Evolutionary conservation across 30 jellyfish, hydroid and myxozoan species (phyloP).

Genomic region (Aurelia sp.): DNA sequence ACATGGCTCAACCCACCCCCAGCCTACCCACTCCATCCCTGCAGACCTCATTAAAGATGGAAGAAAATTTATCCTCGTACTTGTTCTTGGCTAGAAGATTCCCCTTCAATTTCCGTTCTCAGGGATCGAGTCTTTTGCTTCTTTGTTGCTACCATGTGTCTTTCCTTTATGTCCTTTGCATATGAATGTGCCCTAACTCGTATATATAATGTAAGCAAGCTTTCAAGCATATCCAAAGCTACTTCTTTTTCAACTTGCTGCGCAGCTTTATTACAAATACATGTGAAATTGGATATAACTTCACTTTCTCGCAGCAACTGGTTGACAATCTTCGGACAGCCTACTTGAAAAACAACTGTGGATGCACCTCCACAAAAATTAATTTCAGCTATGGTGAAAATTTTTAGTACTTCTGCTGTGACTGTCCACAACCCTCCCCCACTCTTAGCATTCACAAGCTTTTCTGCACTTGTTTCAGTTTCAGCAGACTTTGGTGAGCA

Average conservation of each 20-base stretch:
- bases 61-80: neutral
- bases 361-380: slow-evolving; percentile 6
- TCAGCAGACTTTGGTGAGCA: slow-evolving; percentile 3
- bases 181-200: slow-evolving; percentile 26
- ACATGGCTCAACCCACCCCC: too few relatives aligned
- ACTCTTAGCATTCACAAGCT: slow-evolving; percentile 60
- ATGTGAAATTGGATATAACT: slow-evolving; percentile 24
- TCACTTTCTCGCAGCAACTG: slow-evolving; percentile 43
- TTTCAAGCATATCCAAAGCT: slow-evolving; percentile 52
- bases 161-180: slow-evolving; percentile 23
- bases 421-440: slow-evolving; percentile 75
- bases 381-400: slow-evolving; percentile 43
- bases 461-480: slow-evolving; percentile 31
- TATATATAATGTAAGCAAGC: slow-evolving; percentile 37
- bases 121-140: slow-evolving; percentile 39
- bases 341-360: slow-evolving; percentile 26
- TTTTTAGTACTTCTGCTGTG: slow-evolving; percentile 34
- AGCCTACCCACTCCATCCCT: too few relatives aligned
- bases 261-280: slow-evolving; percentile 26
- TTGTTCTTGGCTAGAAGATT: slow-evolving; percentile 14
- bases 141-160: slow-evolving; percentile 37
- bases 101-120: neutral
- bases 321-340: slow-evolving; percentile 25
- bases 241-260: slow-evolving; percentile 10
- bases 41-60: neutral